A percentile compares a stretch with the other conserved stretches of the same genome.
Conservation (phyloP, 1,140 invertebrate species). For the Saccostrea cuccullata region DNA sequence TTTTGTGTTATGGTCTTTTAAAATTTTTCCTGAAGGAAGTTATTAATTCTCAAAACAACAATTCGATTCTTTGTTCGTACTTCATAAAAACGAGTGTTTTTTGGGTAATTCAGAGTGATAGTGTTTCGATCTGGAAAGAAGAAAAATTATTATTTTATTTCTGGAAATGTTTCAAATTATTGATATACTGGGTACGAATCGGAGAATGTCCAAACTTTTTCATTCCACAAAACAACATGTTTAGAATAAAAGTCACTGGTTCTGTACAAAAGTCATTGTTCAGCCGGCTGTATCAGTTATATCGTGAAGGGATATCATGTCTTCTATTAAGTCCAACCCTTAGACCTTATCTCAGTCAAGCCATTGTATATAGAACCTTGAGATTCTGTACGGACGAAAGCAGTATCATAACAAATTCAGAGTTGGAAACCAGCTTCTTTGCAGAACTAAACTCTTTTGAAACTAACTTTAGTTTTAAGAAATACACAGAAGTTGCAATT, state of each 20-base stretch:
- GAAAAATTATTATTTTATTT: not conserved
- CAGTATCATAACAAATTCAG: not conserved
- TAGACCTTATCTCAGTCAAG: not conserved
- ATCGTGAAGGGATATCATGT: not conserved
- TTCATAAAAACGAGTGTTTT: not conserved
- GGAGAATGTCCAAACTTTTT: too few species aligned
- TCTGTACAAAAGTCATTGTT: not conserved
- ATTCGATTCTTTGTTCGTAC: not conserved
- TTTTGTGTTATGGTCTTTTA: too few species aligned
- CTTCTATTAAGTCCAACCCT: not conserved
- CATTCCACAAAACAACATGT: too few species aligned
- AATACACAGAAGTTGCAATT: not conserved
- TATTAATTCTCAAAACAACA: not conserved
- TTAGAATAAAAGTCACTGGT: not conserved
- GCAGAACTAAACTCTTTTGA: not conserved
- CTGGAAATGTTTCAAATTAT: not conserved
- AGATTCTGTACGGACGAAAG: not conserved
- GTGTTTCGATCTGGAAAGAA: not conserved
- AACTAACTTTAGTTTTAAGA: not conserved
- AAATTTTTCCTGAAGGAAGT: too few species aligned
- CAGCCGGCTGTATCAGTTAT: not conserved
- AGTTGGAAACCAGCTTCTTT: not conserved
- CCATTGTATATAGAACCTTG: not conserved
- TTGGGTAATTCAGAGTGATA: not conserved
- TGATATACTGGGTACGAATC: too few species aligned